Evolutionary conservation across 2,113 vertebrate genomes (phyloP), one percentile per base, ranked within the genome.

Genomic region (Pelobates fuscus): DNA sequence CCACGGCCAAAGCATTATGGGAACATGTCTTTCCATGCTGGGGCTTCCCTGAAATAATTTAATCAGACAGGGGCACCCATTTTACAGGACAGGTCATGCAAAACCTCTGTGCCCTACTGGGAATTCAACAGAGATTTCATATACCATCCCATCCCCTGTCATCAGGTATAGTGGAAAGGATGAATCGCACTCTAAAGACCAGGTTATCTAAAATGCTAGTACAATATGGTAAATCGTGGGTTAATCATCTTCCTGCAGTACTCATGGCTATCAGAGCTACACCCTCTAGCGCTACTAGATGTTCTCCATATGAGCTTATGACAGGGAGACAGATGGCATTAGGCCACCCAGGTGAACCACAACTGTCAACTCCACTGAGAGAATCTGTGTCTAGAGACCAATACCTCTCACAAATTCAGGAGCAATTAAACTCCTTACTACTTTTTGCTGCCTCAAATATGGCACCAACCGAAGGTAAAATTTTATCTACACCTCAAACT

Each of bases 1-100:
- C 44, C 15, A 49, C 44, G 5, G 21, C 55, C 55, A 26, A 23
- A 59, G 21, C 12, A 14, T 25, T 59, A 26, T 59, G 55, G 55
- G 11, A 59, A 59, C 21, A 59, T 24, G 55, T 59, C 0, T 59
- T 59, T 25, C 15, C 55, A 4, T 26, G 25, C 25, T 59, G 55
- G 55, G 55, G 55, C 5, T 26, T 59, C 23, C 55, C 55, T 10
- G 25, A 59, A 59, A 25, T 59, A 2, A 49, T 49, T 49, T 8
- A 49, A 17, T 49, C 44, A 5, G 44, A 49, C 44, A 49, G 44
- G 66, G 54, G 68, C 11, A 11, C 55, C 14, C 54, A 37, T 24
- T 70, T 60, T 18, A 27, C 24, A 43, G 55, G 68, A 1, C 29
- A 44, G 27, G 54, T 60, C 2, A 43, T 70, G 68, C 25, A 25